Percentiles rank a stretch among this genome's conserved stretches.
phyloP scores from a whole-genome alignment of 2,888 invertebrate genomes.

The Cepaea hortensis region DNA sequence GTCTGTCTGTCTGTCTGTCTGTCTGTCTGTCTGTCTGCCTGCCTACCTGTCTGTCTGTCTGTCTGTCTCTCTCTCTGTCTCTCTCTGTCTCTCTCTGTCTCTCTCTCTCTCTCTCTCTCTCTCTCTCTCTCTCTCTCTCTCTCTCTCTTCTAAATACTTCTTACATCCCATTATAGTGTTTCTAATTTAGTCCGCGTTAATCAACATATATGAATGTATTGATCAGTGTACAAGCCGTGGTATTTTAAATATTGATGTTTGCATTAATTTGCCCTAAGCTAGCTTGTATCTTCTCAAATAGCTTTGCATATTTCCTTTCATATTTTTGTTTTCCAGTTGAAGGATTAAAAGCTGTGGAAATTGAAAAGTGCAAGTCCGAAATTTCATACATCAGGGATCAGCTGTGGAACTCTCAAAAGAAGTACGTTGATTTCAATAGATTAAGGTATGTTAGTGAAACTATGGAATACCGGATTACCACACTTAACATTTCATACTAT shows the following conservation, averaged over 20 bases:
- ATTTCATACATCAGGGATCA: conserved; percentile 75
- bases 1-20: conserved; percentile 2
- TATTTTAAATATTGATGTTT: neutral
- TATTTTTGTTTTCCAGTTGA: conserved; percentile 66
- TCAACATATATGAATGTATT: too few relatives aligned
- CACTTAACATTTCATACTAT: conserved; percentile 6
- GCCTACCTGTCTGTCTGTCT: neutral
- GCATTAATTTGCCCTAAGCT: neutral
- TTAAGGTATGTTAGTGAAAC: conserved; percentile 38
- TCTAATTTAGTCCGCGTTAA: too few relatives aligned
- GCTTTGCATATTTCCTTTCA: neutral
- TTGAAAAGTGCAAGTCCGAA: conserved; percentile 76
- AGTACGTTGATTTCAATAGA: conserved; percentile 67
- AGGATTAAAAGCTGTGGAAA: conserved; percentile 74
- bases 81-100: conserved; percentile 13
- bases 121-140: neutral
- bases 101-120: conserved; percentile 4
- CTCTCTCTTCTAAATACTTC: neutral
- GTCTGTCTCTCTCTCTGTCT: conserved; percentile 17
- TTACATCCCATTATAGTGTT: too few relatives aligned
- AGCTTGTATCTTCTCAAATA: neutral
- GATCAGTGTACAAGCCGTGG: neutral
- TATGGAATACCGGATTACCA: neutral
- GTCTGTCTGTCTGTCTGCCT: neutral
- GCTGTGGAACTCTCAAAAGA: conserved; percentile 73